Base-by-base conservation (phyloP, 2,113 vertebrate genomes). In the Carassius carassius region DNA sequence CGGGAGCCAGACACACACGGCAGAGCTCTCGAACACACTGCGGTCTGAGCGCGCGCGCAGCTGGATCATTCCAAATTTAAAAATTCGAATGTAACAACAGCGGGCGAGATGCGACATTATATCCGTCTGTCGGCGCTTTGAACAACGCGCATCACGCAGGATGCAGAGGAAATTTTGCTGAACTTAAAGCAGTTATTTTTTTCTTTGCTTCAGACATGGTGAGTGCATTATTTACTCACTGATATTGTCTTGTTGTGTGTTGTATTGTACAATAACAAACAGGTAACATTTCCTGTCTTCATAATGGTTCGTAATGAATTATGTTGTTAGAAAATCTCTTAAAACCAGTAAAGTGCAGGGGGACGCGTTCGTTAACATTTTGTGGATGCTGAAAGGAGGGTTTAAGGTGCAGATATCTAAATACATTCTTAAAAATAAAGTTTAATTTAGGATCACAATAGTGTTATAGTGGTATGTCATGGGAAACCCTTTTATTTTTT, bases 141-240 rank as follows among this genome's bases (percentile, higher is more conserved):
- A 54, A 0, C 6, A 25, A 37, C 32, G 17, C 56, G 5, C 85
- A 63, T 23, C 49, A 9, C 78, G 4, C 49, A 89, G 77, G 80
- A 94, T 94, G 93, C 93, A 91, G 79, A 88, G 56, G 23, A 84
- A n/a, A 37, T 84, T 67, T 81, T 85, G 86, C 82, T 90, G 88
- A 91, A 41, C 54, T 51, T 65, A 47, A 56, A 5, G n/a, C 81
- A 85, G 90, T 90, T 79, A n/a, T 90, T 83, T 88, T 65, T 23
- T 73, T 69, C 70, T 60, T 56, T 37, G 4, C 81, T 41, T 72
- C 84, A 86, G 90, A 85, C 16, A 93, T 93, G 94, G 94, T 95
- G 54, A 93, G 93, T 93, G 32, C 2, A 32, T 47, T 1, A 19
- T 78, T 78, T 78, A 5, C 3, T 35, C 16, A 35, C 49, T 41